These are phyloP conservation scores for Falco biarmicus DNA, from an alignment of 2,797 vertebrate species.

Conservation along the genomic window DNA sequence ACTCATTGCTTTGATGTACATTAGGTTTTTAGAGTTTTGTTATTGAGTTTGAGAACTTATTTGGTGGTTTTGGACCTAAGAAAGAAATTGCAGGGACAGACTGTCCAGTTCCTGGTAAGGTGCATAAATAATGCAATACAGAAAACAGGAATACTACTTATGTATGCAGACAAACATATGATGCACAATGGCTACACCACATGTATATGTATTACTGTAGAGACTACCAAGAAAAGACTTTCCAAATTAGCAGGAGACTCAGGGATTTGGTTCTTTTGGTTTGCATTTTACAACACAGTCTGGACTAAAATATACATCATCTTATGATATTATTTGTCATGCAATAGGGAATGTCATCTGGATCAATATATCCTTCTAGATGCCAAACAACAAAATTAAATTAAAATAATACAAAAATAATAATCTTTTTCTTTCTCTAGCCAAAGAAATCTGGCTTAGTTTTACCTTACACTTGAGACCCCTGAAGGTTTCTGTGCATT, in stretches of 20 bases:
- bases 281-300: neutral
- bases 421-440: neutral
- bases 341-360: neutral
- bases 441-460: neutral
- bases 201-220: neutral
- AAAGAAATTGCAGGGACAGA: neutral
- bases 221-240: neutral
- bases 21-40: neutral
- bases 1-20: neutral
- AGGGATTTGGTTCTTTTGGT: neutral
- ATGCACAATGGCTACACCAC: neutral
- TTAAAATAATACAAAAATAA: neutral
- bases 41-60: neutral
- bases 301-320: neutral
- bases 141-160: neutral
- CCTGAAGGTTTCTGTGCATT: neutral
- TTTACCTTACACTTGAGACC: neutral
- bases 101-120: neutral
- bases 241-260: neutral
- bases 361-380: neutral
- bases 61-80: neutral
- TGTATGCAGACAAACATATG: neutral
- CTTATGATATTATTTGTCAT: neutral
- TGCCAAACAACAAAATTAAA: neutral
- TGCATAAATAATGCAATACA: neutral